phyloP scores from a whole-genome alignment of 53 echinoderm and acorn worm species.

The Antedon mediterranea region DNA sequence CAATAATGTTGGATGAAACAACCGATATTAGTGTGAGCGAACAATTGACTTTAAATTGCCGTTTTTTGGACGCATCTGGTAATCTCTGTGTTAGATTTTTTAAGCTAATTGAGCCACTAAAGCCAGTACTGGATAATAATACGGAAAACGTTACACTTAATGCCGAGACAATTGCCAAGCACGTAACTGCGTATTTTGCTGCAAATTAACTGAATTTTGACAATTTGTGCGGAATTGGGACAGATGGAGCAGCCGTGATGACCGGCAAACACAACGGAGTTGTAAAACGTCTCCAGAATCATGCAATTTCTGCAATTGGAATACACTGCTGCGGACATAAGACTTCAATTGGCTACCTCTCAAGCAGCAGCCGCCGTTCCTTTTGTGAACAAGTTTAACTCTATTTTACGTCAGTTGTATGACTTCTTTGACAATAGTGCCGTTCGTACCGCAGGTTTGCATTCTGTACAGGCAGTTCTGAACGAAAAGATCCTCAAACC shows the following conservation, averaged over 20 bases:
- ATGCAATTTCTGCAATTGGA: slow-evolving; percentile 30
- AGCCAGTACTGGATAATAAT: slow-evolving; percentile 13
- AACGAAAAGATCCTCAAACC: neutral
- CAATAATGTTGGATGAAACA: slow-evolving; percentile 28
- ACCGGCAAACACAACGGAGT: slow-evolving; percentile 27
- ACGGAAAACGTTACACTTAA: slow-evolving; percentile 16
- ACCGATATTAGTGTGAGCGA: slow-evolving; percentile 22
- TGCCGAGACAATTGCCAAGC: slow-evolving; percentile 41
- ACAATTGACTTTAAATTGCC: slow-evolving; percentile 16
- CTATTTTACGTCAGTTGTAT: slow-evolving; percentile 23
- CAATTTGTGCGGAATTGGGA: slow-evolving; percentile 31
- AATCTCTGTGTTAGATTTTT: slow-evolving; percentile 16
- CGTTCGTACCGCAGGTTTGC: slow-evolving; percentile 20
- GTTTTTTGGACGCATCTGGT: slow-evolving; percentile 14
- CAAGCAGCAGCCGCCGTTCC: slow-evolving; percentile 34
- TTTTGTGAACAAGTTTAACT: slow-evolving; percentile 22
- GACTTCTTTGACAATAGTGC: slow-evolving; percentile 30
- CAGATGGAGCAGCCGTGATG: slow-evolving; percentile 39
- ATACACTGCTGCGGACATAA: slow-evolving; percentile 41
- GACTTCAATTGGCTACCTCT: slow-evolving; percentile 32
- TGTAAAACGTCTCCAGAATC: slow-evolving; percentile 26
- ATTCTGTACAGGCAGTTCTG: neutral
- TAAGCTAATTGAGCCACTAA: slow-evolving; percentile 24
- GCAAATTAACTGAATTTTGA: slow-evolving; percentile 22
- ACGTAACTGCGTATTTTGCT: slow-evolving; percentile 22